These are phyloP conservation scores for Oxyura jamaicensis DNA, from an alignment of 2,113 vertebrate species.

Conservation along the genomic window DNA sequence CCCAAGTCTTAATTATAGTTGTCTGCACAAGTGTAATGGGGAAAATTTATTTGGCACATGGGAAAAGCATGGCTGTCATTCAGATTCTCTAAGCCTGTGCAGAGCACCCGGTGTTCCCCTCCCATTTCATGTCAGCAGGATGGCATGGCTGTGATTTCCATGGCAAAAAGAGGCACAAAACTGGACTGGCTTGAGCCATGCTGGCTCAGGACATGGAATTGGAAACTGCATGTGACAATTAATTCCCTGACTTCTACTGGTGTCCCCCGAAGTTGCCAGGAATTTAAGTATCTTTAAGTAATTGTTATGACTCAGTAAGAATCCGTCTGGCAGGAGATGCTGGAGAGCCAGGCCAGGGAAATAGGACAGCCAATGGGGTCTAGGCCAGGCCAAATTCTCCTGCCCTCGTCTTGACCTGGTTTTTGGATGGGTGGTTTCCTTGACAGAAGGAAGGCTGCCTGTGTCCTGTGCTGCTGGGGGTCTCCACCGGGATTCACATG, in stretches of 20 bases:
- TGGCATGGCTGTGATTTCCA: conserved; percentile 10
- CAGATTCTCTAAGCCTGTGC: conserved; percentile 8
- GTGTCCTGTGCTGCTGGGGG: fast-evolving
- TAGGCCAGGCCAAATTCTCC: conserved; percentile 5
- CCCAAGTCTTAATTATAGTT: conserved; percentile 65
- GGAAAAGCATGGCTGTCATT: conserved; percentile 29
- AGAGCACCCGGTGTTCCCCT: not conserved
- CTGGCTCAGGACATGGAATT: not conserved
- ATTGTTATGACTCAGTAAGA: conserved; percentile 50
- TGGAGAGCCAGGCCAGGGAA: conserved; percentile 18
- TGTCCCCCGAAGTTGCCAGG: conserved; percentile 34
- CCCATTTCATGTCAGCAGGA: not conserved
- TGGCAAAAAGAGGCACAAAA: conserved; percentile 22
- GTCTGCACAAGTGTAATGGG: conserved; percentile 16
- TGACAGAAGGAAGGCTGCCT: not conserved
- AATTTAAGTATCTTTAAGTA: conserved; percentile 59
- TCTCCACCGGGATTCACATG: not conserved
- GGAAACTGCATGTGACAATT: not conserved
- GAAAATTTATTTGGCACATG: conserved; percentile 55
- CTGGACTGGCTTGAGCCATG: not conserved
- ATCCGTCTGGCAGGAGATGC: conserved; percentile 31
- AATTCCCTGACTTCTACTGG: conserved; percentile 24
- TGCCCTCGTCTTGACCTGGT: conserved; percentile 12
- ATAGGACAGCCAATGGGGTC: not conserved
- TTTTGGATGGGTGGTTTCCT: not conserved